Base-by-base conservation (phyloP, 2,888 invertebrate species). In the Crossocerus cetratus region DNA sequence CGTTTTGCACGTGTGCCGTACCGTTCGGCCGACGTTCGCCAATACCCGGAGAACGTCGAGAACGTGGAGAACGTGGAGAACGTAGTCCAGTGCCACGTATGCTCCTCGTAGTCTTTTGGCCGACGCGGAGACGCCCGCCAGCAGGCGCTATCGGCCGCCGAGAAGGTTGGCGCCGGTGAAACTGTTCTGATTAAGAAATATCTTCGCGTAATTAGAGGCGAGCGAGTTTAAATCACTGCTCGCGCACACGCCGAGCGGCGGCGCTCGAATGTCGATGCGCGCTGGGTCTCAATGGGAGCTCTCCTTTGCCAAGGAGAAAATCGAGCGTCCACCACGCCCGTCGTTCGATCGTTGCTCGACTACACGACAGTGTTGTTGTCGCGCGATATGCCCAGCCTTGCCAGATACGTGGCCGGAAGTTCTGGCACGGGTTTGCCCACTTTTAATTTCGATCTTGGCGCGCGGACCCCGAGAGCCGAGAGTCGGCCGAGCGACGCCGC, bases 151-250 rank as follows among this genome's bases (percentile, higher is more conserved):
- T 69, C 71, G 65, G 55, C 60, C 63, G 57, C 53, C 43, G 66
- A 56, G 57, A 66, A 65, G 45, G 66, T 55, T 77, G 82, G 76
- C 80, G 80, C 69, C 77, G 78, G 85, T 82, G 86, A 88, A 88
- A 88, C 81, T 82, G 76, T 77, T 73, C 86, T 80, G 87, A 88
- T 89, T 88, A 87, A 84, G 87, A 88, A 89, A 89, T 84, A 84
- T 87, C 72, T 69, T 68, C 84, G 85, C 84, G 87, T 87, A 88
- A 89, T 88, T 89, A 89, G 82, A 87, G 74, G 80, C 74, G 78
- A 76, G 73, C 68, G 68, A 81, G 82, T 83, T 84, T 77, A 80
- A 85, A 80, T 81, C 76, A 76, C 71, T 77, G 66, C 69, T 32
- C 32, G 82, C 69, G 74, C 74, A 72, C 78, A 77, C 72, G 72